These are phyloP conservation scores for Brienomyrus longianalis DNA, from an alignment of 2,113 vertebrate species.

Conservation along the genomic window DNA sequence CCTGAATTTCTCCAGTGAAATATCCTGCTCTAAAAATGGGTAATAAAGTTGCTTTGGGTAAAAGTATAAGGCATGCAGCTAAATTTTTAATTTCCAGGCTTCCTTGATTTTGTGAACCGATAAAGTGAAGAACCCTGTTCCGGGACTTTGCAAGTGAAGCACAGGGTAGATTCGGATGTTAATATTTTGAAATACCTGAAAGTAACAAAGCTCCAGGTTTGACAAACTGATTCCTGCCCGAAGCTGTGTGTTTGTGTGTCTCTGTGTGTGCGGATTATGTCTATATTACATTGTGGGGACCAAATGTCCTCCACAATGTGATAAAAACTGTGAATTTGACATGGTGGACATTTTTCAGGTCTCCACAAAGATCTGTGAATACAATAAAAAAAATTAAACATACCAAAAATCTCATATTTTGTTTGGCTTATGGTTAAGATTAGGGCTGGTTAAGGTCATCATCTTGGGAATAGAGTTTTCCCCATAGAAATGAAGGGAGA, in stretches of 20 bases:
- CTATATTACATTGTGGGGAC: no score
- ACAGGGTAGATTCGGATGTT: neutral
- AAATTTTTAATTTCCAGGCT: neutral
- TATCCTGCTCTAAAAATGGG: neutral
- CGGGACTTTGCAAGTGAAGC: neutral
- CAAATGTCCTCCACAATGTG: no score
- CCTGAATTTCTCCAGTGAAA: slow-evolving; percentile 9
- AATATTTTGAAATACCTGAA: neutral
- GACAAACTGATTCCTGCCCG: neutral
- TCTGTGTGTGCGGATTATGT: neutral
- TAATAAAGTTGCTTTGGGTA: neutral
- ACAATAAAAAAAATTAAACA: no score
- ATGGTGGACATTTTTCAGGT: no score
- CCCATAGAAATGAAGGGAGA: no score
- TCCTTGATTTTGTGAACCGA: neutral
- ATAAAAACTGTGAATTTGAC: no score
- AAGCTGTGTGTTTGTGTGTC: neutral
- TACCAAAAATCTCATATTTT: no score
- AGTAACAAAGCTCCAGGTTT: neutral
- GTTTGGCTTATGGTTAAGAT: no score
- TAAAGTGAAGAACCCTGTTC: neutral
- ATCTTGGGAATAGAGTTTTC: no score
- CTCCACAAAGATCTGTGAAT: no score
- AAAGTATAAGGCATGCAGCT: neutral
- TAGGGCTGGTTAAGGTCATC: no score